Evolutionary conservation across 2,113 vertebrate genomes (phyloP), one percentile per base, ranked within the genome.

Genomic region (Cheilinus undulatus): DNA sequence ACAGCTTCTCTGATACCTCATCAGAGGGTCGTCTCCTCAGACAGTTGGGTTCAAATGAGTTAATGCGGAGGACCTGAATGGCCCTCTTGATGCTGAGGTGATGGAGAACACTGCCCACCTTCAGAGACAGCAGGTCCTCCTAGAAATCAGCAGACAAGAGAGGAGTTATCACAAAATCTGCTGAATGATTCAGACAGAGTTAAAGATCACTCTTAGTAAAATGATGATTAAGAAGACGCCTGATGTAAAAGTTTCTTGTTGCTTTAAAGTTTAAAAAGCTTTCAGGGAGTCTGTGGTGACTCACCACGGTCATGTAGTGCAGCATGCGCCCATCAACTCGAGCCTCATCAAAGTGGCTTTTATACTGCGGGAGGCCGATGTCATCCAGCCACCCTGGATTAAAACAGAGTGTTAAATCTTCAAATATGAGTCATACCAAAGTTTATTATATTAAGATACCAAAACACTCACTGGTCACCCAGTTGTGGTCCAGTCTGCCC

Each of bases 311-410:
- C 97, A 99, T 95, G 87, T 95, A 96, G 73, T 99, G 97, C 22
- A 99, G 96, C 96, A 98, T 95, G 15, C 96, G 93, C 0, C 97
- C 97, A 0, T 99, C 98, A 5, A 99, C 95, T 22, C 96, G 94
- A 0, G 95, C 96, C 73, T 99, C 98, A 20, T 99, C 97, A 88
- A 99, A 99, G 92, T 98, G 95, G 19, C 95, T 97, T 86, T 99
- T 99, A 34, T 99, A 99, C 85, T 99, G 98, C 10, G 98, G 97
- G 42, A 99, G 94, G 36, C 98, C 98, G 22, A 99, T 98, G 77
- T 99, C 97, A 81, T 99, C 98, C 92, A 99, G 87, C 98, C 98
- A 99, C 30, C 97, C 98, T 99, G 68, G 67, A 1, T 12, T 20
- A 5, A 36, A 17, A 42, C 11, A 12, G 8, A 0, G 6, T 1